These are phyloP conservation scores for Aphodius sticticus DNA, from an alignment of 2,888 invertebrate genomes.

Conservation along the genomic window DNA sequence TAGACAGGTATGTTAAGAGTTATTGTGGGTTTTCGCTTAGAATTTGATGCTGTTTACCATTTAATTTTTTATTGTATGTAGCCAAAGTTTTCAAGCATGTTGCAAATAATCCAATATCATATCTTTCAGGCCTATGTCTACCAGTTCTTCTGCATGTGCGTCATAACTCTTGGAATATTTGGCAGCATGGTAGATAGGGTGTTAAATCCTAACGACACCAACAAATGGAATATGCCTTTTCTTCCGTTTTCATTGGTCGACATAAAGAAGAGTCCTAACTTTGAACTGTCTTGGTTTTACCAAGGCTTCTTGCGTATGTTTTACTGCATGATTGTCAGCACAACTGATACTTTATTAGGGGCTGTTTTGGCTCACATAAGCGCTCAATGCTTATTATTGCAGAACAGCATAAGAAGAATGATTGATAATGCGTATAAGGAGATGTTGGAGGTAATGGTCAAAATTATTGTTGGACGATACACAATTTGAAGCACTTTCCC, in stretches of 20 bases:
- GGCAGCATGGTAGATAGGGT: slow-evolving; percentile 23
- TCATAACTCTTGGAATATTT: slow-evolving; percentile 22
- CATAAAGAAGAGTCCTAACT: slow-evolving; percentile 23
- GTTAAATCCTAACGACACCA: slow-evolving; percentile 14
- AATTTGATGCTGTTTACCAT: background rate
- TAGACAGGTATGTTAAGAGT: slow-evolving; percentile 12
- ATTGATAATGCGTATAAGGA: slow-evolving; percentile 21
- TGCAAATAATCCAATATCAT: background rate
- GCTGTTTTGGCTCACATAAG: slow-evolving; percentile 24
- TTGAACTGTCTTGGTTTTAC: slow-evolving; percentile 26
- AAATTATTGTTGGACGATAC: background rate
- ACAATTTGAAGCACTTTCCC: no score
- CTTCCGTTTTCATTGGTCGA: slow-evolving; percentile 23
- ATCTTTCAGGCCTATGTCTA: slow-evolving; percentile 23
- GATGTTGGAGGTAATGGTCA: background rate
- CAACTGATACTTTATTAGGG: slow-evolving; percentile 24
- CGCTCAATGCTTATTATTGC: slow-evolving; percentile 27
- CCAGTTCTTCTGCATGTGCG: slow-evolving; percentile 21
- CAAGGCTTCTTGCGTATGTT: slow-evolving; percentile 24
- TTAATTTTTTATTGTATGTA: no score
- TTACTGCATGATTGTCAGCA: slow-evolving; percentile 24
- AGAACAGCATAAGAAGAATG: slow-evolving; percentile 20
- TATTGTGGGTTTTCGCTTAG: no score
- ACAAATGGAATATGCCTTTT: slow-evolving; percentile 28
- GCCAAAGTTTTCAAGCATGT: background rate